These are phyloP conservation scores for Megalops atlanticus DNA, from an alignment of 2,113 vertebrate genomes.

Conservation along the genomic window DNA sequence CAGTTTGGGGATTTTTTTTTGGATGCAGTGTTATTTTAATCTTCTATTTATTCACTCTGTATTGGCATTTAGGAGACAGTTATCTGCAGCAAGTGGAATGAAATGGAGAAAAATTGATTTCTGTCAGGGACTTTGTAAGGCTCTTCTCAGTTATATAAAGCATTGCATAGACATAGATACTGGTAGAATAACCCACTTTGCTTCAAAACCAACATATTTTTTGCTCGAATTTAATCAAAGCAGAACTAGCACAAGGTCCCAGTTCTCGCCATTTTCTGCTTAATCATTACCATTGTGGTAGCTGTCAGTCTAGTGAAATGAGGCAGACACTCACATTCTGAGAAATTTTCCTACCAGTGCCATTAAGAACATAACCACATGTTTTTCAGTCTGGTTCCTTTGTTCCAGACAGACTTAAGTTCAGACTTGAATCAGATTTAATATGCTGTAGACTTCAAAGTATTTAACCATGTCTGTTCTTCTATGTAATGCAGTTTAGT, in stretches of 20 bases:
- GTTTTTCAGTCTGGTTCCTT: background rate
- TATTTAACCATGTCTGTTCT: too few species aligned
- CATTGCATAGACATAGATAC: background rate
- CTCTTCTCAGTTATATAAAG: slow-evolving; percentile 12
- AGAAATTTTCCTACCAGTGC: background rate
- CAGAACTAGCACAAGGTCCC: background rate
- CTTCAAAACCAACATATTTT: background rate
- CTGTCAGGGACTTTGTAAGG: background rate
- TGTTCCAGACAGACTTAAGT: too few species aligned
- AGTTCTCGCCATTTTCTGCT: background rate
- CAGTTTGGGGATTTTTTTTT: background rate
- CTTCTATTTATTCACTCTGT: slow-evolving; percentile 14
- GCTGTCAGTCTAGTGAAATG: background rate
- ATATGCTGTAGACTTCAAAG: background rate
- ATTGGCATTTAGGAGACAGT: slow-evolving; percentile 16
- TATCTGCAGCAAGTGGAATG: slow-evolving; percentile 6
- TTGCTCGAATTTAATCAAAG: background rate
- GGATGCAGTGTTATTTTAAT: background rate
- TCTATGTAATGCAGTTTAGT: too few species aligned
- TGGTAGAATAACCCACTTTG: background rate
- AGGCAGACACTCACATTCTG: background rate
- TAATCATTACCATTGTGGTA: background rate
- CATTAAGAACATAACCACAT: background rate
- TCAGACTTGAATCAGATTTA: too few species aligned
- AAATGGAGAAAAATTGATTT: slow-evolving; percentile 19